Evolutionary conservation across 1,140 invertebrate genomes (phyloP).

Genomic region (Neuroterus valhalla): DNA sequence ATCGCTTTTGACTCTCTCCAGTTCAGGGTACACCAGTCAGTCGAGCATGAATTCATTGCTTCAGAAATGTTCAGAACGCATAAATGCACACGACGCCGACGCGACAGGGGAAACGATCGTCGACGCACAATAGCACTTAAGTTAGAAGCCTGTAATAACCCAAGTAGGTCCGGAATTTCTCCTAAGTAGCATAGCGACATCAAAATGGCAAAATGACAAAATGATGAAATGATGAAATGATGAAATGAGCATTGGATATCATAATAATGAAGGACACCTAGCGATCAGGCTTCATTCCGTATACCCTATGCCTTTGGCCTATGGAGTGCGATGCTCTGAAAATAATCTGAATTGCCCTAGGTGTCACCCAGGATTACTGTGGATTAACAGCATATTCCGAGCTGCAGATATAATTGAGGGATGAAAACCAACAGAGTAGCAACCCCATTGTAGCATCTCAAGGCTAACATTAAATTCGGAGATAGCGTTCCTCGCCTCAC

Average conservation of each 20-base stretch:
- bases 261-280: no score
- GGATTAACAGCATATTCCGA: constrained; percentile 16
- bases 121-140: no score
- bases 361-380: constrained; percentile 3
- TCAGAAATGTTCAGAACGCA: neutral
- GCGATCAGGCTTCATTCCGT: no score
- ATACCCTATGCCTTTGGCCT: no score
- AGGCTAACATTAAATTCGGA: constrained; percentile 10
- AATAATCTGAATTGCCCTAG: neutral
- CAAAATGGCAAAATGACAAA: no score
- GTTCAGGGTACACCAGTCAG: constrained; percentile 3
- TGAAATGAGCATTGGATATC: no score
- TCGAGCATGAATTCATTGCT: neutral
- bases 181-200: no score
- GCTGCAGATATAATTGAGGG: constrained; percentile 17
- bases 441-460: constrained; percentile 7
- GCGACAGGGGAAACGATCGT: neutral
- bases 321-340: no score
- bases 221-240: no score
- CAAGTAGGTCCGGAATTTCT: no score
- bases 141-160: no score
- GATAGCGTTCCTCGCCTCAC: neutral
- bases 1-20: neutral
- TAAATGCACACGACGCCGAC: neutral
- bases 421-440: neutral